A percentile compares a stretch with the other conserved stretches of the same genome.
Conservation (phyloP, 2,113 vertebrate genomes). For the Xiphorhynchus elegans region DNA sequence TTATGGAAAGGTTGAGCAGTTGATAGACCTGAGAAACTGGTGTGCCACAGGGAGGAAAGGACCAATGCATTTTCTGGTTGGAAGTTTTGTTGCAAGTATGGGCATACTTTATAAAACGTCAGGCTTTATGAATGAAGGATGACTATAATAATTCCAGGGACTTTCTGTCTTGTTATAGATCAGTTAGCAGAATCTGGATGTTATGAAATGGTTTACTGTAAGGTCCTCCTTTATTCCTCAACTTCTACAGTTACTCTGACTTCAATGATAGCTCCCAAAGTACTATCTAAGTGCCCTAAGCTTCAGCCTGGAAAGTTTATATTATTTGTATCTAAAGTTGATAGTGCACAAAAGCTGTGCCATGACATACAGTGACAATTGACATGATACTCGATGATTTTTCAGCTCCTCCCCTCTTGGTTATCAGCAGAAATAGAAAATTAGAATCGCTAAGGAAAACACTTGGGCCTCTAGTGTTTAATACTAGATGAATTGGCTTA, state of each 20-base stretch:
- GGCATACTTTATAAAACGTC: background rate
- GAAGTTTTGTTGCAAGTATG: background rate
- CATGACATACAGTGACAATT: background rate
- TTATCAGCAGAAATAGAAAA: background rate
- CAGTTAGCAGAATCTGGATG: background rate
- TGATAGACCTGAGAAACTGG: constrained; percentile 39
- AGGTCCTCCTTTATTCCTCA: background rate
- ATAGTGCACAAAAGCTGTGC: background rate
- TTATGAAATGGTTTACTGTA: background rate
- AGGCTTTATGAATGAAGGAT: constrained; percentile 4
- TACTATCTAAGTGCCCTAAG: background rate
- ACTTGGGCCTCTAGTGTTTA: background rate
- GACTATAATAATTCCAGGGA: background rate
- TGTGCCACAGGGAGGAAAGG: background rate
- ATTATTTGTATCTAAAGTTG: background rate
- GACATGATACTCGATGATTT: background rate
- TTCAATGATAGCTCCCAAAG: background rate
- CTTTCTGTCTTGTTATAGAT: background rate
- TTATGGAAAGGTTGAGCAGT: background rate
- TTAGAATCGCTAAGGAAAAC: background rate
- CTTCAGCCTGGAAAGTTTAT: background rate
- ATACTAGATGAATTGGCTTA: background rate
- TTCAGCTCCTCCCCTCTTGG: background rate
- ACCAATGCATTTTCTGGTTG: background rate
- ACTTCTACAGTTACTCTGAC: background rate